Percentiles rank a stretch among this genome's conserved stretches.
Evolutionary conservation across 2,797 vertebrate genomes (phyloP).

Genomic region (Tapera naevia): DNA sequence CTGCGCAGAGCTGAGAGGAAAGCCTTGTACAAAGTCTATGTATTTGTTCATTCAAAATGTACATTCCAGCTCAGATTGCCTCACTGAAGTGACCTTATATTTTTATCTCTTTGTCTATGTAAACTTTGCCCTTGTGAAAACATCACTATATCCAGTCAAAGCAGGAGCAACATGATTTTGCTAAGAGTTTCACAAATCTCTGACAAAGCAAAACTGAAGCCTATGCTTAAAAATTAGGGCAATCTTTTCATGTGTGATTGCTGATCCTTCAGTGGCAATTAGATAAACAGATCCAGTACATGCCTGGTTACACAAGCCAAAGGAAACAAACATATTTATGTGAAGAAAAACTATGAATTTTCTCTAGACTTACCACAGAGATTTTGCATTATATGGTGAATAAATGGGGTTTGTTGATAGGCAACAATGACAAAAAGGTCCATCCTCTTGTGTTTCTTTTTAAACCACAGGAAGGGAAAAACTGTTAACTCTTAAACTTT

Average conservation of each 20-base stretch:
- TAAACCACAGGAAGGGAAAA: not conserved
- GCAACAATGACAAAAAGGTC: not conserved
- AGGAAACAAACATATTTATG: not conserved
- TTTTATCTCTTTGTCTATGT: slow-evolving; percentile 52
- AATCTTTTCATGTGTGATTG: not conserved
- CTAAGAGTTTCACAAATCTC: slow-evolving; percentile 19
- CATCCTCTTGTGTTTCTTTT: not conserved
- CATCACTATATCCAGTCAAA: slow-evolving; percentile 25
- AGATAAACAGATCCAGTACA: not conserved
- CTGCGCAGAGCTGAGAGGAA: not conserved
- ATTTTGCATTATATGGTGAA: not conserved
- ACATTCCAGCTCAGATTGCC: slow-evolving; percentile 28
- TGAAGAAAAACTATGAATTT: not conserved
- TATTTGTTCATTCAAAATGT: slow-evolving; percentile 27
- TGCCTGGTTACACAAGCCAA: not conserved
- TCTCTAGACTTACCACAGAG: not conserved
- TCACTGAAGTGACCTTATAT: slow-evolving; percentile 51
- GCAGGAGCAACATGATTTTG: not conserved
- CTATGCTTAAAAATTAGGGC: not conserved
- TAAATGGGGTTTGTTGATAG: not conserved
- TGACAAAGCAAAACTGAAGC: slow-evolving; percentile 33
- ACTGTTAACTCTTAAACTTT: not conserved
- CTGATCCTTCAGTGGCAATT: not conserved
- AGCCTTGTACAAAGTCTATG: slow-evolving; percentile 43
- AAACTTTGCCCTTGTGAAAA: slow-evolving; percentile 54